These are phyloP conservation scores for Sarcophaga rosellei DNA, from an alignment of 2,888 invertebrate genomes.

Conservation along the genomic window DNA sequence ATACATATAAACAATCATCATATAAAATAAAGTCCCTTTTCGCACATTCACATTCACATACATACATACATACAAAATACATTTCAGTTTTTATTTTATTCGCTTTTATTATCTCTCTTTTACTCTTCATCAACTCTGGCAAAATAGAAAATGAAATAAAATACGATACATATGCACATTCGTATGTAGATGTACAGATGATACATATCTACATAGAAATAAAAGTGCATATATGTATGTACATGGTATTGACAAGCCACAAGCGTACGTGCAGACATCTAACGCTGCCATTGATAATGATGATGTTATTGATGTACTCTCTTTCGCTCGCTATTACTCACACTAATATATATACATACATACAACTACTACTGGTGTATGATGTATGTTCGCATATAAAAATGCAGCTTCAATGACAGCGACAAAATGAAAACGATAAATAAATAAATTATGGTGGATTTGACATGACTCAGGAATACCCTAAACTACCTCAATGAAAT, in stretches of 20 bases:
- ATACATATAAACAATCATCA: not conserved
- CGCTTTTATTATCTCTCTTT: not conserved
- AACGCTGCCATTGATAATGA: not conserved
- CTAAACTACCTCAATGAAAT: no score
- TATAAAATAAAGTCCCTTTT: constrained; percentile 8
- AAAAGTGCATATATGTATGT: no score
- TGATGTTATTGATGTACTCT: not conserved
- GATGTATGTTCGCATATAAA: not conserved
- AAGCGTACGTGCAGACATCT: not conserved
- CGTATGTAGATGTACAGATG: no score
- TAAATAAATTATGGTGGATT: no score
- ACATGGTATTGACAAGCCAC: not conserved
- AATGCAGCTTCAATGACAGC: not conserved
- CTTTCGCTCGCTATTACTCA: no score
- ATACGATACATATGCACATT: not conserved
- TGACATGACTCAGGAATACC: no score
- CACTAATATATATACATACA: no score
- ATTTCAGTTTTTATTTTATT: not conserved
- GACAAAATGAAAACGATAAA: not conserved
- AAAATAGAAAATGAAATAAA: not conserved
- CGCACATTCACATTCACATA: not conserved
- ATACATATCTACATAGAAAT: no score
- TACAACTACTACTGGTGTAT: not conserved
- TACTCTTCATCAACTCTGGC: not conserved
- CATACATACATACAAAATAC: not conserved